Evolutionary conservation across 2,888 invertebrate genomes (phyloP).

Genomic region (Mellilla xanthometata): DNA sequence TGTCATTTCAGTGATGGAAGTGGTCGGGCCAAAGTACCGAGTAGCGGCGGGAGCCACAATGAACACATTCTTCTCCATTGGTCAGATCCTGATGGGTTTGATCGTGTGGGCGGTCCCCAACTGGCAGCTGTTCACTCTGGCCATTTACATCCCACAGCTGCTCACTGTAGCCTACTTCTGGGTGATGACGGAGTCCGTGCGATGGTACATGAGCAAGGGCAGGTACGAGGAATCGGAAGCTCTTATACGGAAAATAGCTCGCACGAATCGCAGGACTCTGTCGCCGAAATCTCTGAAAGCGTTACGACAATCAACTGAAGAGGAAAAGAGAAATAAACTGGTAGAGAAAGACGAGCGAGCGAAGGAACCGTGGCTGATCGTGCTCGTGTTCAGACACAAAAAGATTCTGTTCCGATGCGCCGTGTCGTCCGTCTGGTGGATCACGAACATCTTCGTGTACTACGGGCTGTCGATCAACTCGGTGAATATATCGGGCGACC

Average conservation of each 20-base stretch:
- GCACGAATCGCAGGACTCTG: slow-evolving; percentile 74
- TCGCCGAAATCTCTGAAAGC: slow-evolving; percentile 56
- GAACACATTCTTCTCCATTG: slow-evolving; percentile 86
- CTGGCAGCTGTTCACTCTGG: slow-evolving; percentile 86
- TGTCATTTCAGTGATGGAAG: slow-evolving; percentile 84
- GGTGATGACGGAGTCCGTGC: slow-evolving; percentile 87
- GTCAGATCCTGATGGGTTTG: slow-evolving; percentile 86
- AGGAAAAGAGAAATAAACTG: slow-evolving; percentile 43
- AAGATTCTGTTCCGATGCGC: slow-evolving; percentile 47
- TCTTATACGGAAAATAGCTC: slow-evolving; percentile 84
- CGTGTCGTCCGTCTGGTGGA: slow-evolving; percentile 81
- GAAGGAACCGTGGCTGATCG: slow-evolving; percentile 56
- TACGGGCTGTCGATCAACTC: slow-evolving; percentile 85
- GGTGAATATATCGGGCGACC: slow-evolving; percentile 83
- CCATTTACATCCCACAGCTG: slow-evolving; percentile 86
- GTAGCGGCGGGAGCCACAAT: slow-evolving; percentile 87
- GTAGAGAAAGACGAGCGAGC: slow-evolving; percentile 32
- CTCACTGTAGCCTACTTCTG: slow-evolving; percentile 85
- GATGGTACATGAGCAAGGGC: slow-evolving; percentile 89
- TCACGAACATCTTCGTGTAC: slow-evolving; percentile 84
- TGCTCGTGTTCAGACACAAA: slow-evolving; percentile 53
- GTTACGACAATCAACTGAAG: slow-evolving; percentile 46
- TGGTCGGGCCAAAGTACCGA: slow-evolving; percentile 87
- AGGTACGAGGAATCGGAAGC: slow-evolving; percentile 84
- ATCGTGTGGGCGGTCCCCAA: slow-evolving; percentile 86